Conservation (phyloP, 2,797 vertebrate genomes). For the Fratercula arctica region DNA sequence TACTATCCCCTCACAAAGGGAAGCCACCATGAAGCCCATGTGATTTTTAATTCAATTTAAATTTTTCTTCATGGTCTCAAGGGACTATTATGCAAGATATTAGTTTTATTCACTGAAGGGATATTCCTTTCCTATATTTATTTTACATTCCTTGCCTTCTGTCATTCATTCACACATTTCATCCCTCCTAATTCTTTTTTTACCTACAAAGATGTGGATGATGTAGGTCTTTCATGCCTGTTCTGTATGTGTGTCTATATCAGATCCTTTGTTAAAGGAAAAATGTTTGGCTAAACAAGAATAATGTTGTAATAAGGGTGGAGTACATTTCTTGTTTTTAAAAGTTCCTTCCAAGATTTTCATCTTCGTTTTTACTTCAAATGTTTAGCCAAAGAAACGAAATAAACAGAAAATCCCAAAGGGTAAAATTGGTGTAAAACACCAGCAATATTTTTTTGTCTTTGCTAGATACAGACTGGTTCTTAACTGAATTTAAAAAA, state of each 20-base stretch:
- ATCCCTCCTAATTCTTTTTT: not conserved
- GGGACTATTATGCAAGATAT: not conserved
- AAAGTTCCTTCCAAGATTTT: slow-evolving; percentile 67
- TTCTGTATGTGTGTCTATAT: slow-evolving; percentile 15
- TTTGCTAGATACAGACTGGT: not conserved
- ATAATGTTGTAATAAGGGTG: slow-evolving; percentile 70
- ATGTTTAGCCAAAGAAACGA: slow-evolving; percentile 64
- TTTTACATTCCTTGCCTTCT: not conserved
- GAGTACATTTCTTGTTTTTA: slow-evolving; percentile 58
- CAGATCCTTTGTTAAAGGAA: slow-evolving; percentile 48
- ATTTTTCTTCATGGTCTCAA: not conserved
- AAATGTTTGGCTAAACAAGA: slow-evolving; percentile 61
- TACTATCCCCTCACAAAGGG: not conserved
- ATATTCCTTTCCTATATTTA: not conserved
- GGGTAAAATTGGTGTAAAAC: slow-evolving; percentile 26
- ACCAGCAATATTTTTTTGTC: not conserved
- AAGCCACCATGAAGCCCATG: not conserved
- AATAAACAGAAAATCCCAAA: slow-evolving; percentile 60
- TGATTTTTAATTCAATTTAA: not conserved
- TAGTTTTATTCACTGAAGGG: not conserved
- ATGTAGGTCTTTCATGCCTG: slow-evolving; percentile 20
- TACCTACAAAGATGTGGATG: not conserved
- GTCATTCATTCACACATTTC: not conserved
- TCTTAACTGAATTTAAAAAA: not conserved
- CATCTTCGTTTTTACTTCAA: slow-evolving; percentile 64